Evolutionary conservation across 2,113 vertebrate species (phyloP), one percentile per base, ranked within the genome.

Genomic region (Siphamia tubifer): DNA sequence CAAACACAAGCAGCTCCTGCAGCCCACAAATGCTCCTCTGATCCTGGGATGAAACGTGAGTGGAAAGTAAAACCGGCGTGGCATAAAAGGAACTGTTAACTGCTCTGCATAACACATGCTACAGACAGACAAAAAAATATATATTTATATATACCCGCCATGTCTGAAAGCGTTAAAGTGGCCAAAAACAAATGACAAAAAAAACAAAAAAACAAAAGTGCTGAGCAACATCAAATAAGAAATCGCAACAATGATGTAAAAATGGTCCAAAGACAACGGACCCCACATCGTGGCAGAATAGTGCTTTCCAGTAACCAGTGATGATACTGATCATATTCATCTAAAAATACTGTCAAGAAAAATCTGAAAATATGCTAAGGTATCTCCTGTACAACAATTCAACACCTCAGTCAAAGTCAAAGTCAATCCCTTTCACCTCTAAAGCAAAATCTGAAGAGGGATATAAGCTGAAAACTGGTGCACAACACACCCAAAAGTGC

Each of bases 1-100:
- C 69, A 73, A 68, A 73, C 53, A 52, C 48, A 65, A 62, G 68
- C 78, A 66, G 81, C 82, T 84, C 68, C 84, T 52, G 82, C 73
- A 77, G 82, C 67, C 72, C 78, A 81, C 82, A 83, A 88, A 86
- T 65, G 83, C 77, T 80, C 60, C 81, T 91, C 85, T 88, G 90
- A 90, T 92, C 90, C 85, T 72, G 83, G 79, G 85, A 85, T 57
- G 83, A 84, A 87, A 93, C 92, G 92, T 93, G 92, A 93, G 91
- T 44, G 77, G 91, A 92, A 91, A 93, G 92, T 92, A 57, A 92
- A 92, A 83, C 81, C 66, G 81, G 62, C 52, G 39, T 20, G 58
- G 77, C 69, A 88, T 86, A 89, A 92, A 28, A 89, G 74, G 78
- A 82, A 7, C 66, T 54, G 47, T 62, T 21, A 60, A 78, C 75